phyloP scores from a whole-genome alignment of 2,888 invertebrate genomes.

The Scaeva pyrastri region DNA sequence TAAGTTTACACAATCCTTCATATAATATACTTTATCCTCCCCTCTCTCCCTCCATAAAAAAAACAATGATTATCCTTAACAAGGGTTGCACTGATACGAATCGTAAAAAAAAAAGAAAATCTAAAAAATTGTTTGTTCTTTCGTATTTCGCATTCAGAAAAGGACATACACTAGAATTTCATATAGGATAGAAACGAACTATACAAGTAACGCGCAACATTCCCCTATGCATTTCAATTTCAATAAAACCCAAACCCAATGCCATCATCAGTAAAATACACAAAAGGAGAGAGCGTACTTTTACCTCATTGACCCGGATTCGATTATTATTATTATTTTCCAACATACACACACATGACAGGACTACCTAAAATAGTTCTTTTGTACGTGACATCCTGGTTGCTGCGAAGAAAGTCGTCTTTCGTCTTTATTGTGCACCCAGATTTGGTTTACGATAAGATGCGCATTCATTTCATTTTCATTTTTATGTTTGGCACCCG shows the following conservation, averaged over 20 bases:
- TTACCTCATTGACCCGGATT: slow-evolving; percentile 51
- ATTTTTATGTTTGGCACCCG: slow-evolving; percentile 50
- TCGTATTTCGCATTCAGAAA: slow-evolving; percentile 3
- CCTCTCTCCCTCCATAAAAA: not conserved
- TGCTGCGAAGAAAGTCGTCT: slow-evolving; percentile 27
- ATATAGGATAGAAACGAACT: not conserved
- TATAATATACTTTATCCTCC: not conserved
- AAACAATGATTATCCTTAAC: slow-evolving; percentile 17
- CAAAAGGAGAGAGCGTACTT: slow-evolving; percentile 23
- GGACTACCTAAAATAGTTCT: slow-evolving; percentile 49
- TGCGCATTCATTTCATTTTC: slow-evolving; percentile 54
- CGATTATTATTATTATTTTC: slow-evolving; percentile 40
- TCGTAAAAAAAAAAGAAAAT: slow-evolving; percentile 38
- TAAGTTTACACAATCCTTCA: not conserved
- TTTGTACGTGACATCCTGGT: slow-evolving; percentile 41
- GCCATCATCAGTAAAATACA: not conserved
- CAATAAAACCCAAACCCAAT: slow-evolving; percentile 3
- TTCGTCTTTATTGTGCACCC: slow-evolving; percentile 41
- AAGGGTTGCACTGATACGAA: slow-evolving; percentile 42
- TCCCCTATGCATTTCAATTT: slow-evolving; percentile 37
- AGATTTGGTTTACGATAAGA: slow-evolving; percentile 64
- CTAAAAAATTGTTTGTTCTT: slow-evolving; percentile 1
- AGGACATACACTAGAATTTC: too few species aligned
- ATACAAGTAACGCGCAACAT: slow-evolving; percentile 8
- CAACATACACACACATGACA: slow-evolving; percentile 23